These are phyloP conservation scores for Anarsia innoxiella DNA, from an alignment of 2,888 invertebrate species.

Conservation along the genomic window DNA sequence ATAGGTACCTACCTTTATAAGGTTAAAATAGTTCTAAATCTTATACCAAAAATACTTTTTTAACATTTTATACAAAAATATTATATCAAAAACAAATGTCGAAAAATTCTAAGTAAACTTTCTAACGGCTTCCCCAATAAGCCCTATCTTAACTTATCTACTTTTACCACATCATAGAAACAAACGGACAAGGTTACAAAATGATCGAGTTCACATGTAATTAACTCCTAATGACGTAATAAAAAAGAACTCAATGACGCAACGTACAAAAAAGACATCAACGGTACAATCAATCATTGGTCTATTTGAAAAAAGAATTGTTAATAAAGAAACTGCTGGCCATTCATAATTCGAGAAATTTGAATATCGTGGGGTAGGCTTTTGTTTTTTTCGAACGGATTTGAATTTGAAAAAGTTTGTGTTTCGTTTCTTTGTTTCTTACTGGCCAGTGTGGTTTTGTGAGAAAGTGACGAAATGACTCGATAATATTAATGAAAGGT, in stretches of 20 bases:
- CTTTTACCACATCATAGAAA: constrained; percentile 23
- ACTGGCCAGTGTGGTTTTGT: no score
- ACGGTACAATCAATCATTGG: constrained; percentile 63
- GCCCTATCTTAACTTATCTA: neutral
- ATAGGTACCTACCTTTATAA: no score
- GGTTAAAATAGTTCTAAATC: no score
- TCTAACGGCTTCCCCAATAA: no score
- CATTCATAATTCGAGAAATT: constrained; percentile 63
- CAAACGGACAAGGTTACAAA: constrained; percentile 43
- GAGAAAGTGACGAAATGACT: no score
- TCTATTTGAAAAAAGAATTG: constrained; percentile 52
- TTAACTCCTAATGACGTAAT: constrained; percentile 64
- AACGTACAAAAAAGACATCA: constrained; percentile 64
- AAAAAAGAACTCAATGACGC: constrained; percentile 10
- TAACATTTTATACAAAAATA: no score
- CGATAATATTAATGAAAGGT: no score
- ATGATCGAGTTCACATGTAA: constrained; percentile 66
- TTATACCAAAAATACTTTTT: no score
- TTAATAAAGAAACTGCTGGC: constrained; percentile 28
- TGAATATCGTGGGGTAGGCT: constrained; percentile 51
- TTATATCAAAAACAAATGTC: no score
- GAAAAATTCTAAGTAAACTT: no score
- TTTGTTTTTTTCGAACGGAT: constrained; percentile 44
- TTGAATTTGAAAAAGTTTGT: no score
- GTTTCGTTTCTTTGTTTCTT: neutral